Conservation (phyloP, 2,797 vertebrate genomes). For the Pyrrhura leucotis region DNA sequence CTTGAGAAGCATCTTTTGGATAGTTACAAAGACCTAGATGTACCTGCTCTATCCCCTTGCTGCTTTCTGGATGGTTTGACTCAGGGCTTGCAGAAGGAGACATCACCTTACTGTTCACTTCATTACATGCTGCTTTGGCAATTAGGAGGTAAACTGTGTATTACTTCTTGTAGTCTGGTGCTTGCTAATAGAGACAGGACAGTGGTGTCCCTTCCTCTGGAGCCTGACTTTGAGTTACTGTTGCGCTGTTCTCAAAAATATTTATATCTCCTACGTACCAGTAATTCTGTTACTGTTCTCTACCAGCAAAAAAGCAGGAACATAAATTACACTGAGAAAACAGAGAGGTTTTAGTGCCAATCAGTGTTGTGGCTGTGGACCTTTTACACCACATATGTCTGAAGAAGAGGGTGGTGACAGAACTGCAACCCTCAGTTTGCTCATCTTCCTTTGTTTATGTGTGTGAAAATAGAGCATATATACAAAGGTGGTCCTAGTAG, state of each 20-base stretch:
- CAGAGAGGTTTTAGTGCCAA: neutral
- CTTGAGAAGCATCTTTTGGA: neutral
- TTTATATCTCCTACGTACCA: fast-evolving
- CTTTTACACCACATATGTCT: neutral
- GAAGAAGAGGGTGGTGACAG: neutral
- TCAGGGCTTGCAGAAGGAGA: neutral
- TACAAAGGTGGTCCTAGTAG: neutral
- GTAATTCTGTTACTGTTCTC: neutral
- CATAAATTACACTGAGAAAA: neutral
- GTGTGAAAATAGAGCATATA: neutral
- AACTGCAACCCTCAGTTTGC: neutral
- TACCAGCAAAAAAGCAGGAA: neutral
- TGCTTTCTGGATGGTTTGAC: neutral
- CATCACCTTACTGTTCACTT: neutral
- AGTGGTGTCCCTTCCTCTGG: neutral
- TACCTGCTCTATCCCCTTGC: neutral
- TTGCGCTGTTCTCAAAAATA: neutral
- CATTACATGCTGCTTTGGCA: neutral
- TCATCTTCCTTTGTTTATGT: neutral
- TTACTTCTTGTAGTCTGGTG: neutral
- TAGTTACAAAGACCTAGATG: neutral
- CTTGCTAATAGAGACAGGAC: neutral
- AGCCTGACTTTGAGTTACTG: neutral
- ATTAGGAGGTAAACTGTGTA: neutral
- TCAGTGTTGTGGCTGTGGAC: neutral